These are phyloP conservation scores for Tubulanus polymorphus DNA, from an alignment of 2,888 invertebrate species.

Conservation along the genomic window DNA sequence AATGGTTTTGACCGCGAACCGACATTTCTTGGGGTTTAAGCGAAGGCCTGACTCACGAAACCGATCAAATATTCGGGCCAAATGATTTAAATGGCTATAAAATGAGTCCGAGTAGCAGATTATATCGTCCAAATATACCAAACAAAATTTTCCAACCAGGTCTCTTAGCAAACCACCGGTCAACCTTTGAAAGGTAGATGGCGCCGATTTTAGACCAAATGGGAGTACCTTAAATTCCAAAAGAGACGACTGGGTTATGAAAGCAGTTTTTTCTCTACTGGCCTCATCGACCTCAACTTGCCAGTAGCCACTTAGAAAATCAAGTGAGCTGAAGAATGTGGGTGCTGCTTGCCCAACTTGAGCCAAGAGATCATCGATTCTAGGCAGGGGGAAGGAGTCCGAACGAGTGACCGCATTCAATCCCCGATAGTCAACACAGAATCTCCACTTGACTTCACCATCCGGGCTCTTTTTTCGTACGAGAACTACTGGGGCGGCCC, in stretches of 20 bases:
- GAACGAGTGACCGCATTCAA: neutral
- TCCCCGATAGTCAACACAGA: conserved; percentile 3
- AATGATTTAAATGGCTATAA: conserved; percentile 1
- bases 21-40: conserved; percentile 12
- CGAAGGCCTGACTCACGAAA: conserved; percentile 4
- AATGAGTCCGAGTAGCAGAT: neutral
- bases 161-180: too few species aligned
- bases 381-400: neutral
- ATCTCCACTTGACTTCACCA: too few species aligned
- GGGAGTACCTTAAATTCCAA: neutral
- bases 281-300: conserved; percentile 9
- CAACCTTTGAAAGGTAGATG: too few species aligned
- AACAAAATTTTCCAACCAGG: neutral
- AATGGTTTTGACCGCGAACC: too few species aligned
- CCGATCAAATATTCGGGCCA: conserved; percentile 6
- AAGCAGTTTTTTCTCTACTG: neutral
- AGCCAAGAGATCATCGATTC: neutral
- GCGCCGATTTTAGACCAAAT: neutral
- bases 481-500: too few species aligned
- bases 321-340: conserved; percentile 10
- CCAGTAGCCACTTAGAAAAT: conserved; percentile 14
- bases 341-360: neutral
- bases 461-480: too few species aligned
- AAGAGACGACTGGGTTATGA: neutral
- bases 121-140: conserved; percentile 1